Conservation (phyloP, 64 coral and sea anemone species). For the Astreopora myriophthalma region DNA sequence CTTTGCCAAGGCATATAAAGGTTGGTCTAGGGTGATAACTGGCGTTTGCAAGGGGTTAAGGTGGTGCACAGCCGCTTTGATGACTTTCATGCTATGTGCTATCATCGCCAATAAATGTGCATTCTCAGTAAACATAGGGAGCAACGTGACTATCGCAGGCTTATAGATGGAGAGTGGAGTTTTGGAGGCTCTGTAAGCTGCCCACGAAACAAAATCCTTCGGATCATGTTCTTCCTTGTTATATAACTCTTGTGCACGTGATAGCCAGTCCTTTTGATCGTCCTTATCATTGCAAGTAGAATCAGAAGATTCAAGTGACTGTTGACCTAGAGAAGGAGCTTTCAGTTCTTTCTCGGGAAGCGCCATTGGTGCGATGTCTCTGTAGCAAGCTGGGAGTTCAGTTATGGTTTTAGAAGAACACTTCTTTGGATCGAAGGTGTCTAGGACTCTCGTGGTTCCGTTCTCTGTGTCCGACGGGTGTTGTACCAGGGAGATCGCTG, state of each 20-base stretch:
- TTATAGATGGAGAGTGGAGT: background rate
- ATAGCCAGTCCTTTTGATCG: slow-evolving; percentile 21
- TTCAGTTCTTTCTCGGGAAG: slow-evolving; percentile 4
- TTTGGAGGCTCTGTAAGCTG: slow-evolving; percentile 45
- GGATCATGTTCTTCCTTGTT: slow-evolving; percentile 22
- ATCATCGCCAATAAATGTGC: slow-evolving; percentile 58
- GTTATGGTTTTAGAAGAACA: slow-evolving; percentile 16
- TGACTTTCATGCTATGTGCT: slow-evolving; percentile 10
- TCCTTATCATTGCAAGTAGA: slow-evolving; percentile 1
- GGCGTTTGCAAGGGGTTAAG: slow-evolving; percentile 11
- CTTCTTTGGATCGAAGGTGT: slow-evolving; percentile 34
- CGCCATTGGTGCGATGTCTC: slow-evolving; percentile 1
- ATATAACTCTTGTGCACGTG: background rate
- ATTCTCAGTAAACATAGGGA: slow-evolving; percentile 64
- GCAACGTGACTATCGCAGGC: slow-evolving; percentile 27
- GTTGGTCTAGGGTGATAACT: slow-evolving; percentile 25
- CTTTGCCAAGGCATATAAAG: slow-evolving; percentile 51
- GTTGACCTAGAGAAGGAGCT: background rate
- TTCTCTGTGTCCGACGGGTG: background rate
- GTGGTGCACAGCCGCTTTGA: slow-evolving; percentile 38
- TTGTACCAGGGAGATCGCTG: slow-evolving; percentile 29
- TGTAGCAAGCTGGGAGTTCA: slow-evolving; percentile 4
- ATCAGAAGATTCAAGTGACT: background rate
- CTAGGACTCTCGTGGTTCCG: slow-evolving; percentile 4
- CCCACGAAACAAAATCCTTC: slow-evolving; percentile 59